phyloP scores from a whole-genome alignment of 2,113 vertebrate species.

The human (Homo sapiens) region GRCh38 chrX:118648501-118649000 shows the following conservation, averaged over 20 bases:
- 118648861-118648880: background rate
- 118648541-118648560: too few species aligned
- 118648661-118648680: background rate
- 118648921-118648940: conserved; percentile 22
- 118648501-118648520: too few species aligned
- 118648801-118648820: background rate
- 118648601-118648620: too few species aligned
- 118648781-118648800: background rate
- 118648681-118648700: background rate
- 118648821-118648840: background rate
- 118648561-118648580: too few species aligned
- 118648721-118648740: background rate
- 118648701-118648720: background rate
- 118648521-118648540: too few species aligned
- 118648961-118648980: conserved; percentile 96
- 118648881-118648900: background rate
- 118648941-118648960: conserved; percentile 95
- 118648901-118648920: background rate
- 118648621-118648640: too few species aligned
- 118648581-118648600: too few species aligned
- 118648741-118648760: background rate
- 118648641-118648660: too few species aligned
- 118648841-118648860: background rate
- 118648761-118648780: background rate
- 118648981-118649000: conserved; percentile 97